Conservation (phyloP, 1,140 invertebrate genomes). For the Uloborus diversus region DNA sequence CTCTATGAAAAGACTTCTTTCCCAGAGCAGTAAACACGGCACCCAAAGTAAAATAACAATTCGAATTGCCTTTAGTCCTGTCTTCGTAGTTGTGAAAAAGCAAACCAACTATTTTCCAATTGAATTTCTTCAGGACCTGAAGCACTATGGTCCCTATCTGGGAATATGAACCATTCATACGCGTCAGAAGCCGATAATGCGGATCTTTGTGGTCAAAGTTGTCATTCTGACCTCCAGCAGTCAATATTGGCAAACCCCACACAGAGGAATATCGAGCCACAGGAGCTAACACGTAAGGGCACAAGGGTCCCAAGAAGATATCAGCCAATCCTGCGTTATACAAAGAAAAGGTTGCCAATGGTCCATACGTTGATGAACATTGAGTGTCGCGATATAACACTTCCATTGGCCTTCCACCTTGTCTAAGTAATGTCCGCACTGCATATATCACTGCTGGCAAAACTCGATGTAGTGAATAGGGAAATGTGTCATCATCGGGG, state of each 20-base stretch:
- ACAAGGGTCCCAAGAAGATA: conserved; percentile 89
- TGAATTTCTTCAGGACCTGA: conserved; percentile 74
- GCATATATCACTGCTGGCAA: conserved; percentile 79
- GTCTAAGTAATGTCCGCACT: conserved; percentile 70
- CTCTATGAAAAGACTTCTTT: conserved; percentile 70
- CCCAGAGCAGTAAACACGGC: conserved; percentile 75
- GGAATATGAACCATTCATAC: conserved; percentile 84
- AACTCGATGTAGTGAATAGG: conserved; percentile 76
- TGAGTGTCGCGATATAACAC: conserved; percentile 77
- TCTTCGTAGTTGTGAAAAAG: conserved; percentile 63
- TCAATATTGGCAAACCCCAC: conserved; percentile 90
- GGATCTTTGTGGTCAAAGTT: conserved; percentile 76
- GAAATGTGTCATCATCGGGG: conserved; percentile 71
- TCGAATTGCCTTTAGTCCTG: conserved; percentile 71
- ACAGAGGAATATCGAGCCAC: conserved; percentile 85
- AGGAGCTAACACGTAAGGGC: conserved; percentile 90
- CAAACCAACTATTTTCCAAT: conserved; percentile 73
- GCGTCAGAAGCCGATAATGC: conserved; percentile 80
- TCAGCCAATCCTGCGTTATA: conserved; percentile 73
- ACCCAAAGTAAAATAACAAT: conserved; percentile 77
- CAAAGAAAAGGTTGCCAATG: conserved; percentile 81
- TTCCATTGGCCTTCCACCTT: conserved; percentile 72
- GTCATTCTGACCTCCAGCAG: conserved; percentile 83
- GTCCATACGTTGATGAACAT: conserved; percentile 81
- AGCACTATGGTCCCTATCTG: conserved; percentile 71